Evolutionary conservation across 2,888 invertebrate genomes (phyloP), one percentile per base, ranked within the genome.

Genomic region (Pseudococcus jackbeardsleyi): DNA sequence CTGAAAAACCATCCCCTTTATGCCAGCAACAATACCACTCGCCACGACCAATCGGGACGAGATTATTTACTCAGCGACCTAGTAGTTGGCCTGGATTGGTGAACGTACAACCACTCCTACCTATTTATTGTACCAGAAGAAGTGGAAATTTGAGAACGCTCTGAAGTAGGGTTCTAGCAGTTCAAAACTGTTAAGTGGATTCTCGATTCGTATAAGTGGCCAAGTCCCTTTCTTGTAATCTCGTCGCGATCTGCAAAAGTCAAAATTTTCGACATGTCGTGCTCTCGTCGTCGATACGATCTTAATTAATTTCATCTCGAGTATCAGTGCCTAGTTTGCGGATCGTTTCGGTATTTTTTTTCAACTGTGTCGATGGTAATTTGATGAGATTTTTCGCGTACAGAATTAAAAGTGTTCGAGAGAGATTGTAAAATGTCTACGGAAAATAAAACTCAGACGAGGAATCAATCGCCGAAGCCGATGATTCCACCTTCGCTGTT

Each of bases 401-500:
- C 8, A 82, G 11, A 42, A 19, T 82, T 42, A 50, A 77, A 77
- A 33, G 39, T 77, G 42, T 42, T 42, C 42, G 42, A 42, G 26
- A 19, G 33, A 79, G 22, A 46, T 46, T 39, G 15, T 17, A 11
- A 9, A 1, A 88, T 88, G 88, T 88, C 88, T 19, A 8, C 64
- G 64, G 88, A 88, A 26, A 88, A 79, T 12, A 88, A 88, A 79
- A 11, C 88, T 1, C 88, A 72, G 33, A 86, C 19, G 1, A 88
- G 54, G 39, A 88, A 79, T 79, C 79, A 88, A 39, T 88, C 85
- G 26, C 88, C 88, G 33, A 82, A 89, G 17, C 89, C 88, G 33
- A 86, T 88, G 68, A 89, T 92, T 91, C 89, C 92, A 91, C 93
- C 94, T n/a, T 94, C 95, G 89, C 93, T 95, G 91, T 92, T 95